Base-by-base conservation (phyloP, 1,140 invertebrate genomes). In the Arctopsyche grandis region DNA sequence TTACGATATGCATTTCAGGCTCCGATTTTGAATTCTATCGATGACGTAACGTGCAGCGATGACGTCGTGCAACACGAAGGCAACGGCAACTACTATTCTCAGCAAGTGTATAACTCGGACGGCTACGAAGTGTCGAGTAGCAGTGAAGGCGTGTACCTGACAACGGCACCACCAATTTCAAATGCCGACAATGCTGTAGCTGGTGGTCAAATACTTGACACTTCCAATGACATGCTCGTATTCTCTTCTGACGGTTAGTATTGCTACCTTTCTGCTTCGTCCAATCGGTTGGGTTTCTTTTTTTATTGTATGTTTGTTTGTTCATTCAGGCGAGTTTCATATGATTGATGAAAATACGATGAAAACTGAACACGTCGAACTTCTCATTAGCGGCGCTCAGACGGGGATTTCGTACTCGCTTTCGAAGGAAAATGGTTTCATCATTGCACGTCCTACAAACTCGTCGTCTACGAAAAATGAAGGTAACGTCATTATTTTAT, bases 371-470 rank as follows among this genome's bases (percentile, higher is more conserved):
- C 76, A 78, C 12, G 79, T 82, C 14, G 79, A 78, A 38, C 79
- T 80, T 52, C 48, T 82, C 10, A 82, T 82, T 9, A 78, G 76
- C 9, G 77, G 77, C 21, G 79, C 71, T 5, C 79, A 80, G 22
- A 58, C 81, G 26, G 79, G 77, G 9, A 74, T 82, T 12, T 80
- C 81, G 0, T 82, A 82, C 52, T 80, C 81, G 0, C 56, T 82
- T 3, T 79, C 81, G 44, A 82, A 75, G 48, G 81, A 82, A 73
- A 82, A 82, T 16, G 81, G 81, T 5, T 82, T 82, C 71, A 82
- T 82, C 56, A 79, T 82, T 5, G 81, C 81, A 9, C 60, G 81
- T 44, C 79, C 79, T 0, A 79, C 79, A 10, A 46, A 43, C n/a
- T 1, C 46, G 5, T 48, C 12, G 10, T 10, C 48, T 29, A 19